Evolutionary conservation across 2,113 vertebrate species (phyloP).

Genomic region (Callaeas wilsoni): DNA sequence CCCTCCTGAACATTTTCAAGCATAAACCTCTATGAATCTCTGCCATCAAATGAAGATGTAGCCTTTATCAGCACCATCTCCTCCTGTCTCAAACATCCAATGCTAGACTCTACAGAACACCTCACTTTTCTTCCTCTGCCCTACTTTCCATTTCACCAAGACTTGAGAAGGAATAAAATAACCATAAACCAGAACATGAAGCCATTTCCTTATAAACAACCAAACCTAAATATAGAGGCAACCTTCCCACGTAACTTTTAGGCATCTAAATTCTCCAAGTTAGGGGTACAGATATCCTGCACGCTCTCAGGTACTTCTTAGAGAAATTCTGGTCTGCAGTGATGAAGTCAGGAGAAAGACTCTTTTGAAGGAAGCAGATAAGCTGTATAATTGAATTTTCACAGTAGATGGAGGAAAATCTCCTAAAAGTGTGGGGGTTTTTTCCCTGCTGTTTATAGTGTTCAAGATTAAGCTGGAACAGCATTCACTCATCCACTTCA

Average conservation of each 20-base stretch:
- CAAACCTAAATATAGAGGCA: not conserved
- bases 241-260: not conserved
- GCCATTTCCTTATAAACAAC: not conserved
- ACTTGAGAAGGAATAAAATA: not conserved
- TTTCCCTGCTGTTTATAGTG: not conserved
- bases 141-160: not conserved
- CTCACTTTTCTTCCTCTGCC: not conserved
- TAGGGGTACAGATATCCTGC: not conserved
- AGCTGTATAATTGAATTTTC: not conserved
- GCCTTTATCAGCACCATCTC: not conserved
- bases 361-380: not conserved
- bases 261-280: not conserved
- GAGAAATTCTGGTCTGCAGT: not conserved
- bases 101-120: not conserved
- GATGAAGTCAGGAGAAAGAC: not conserved
- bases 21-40: not conserved
- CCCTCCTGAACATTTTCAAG: not conserved
- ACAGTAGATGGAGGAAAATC: not conserved
- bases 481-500: not conserved
- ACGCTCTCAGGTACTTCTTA: not conserved
- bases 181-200: not conserved
- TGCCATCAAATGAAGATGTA: not conserved
- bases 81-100: not conserved
- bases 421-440: not conserved
- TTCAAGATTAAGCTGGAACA: not conserved